Base-by-base conservation (phyloP, 2,797 vertebrate species). In the Oreortyx pictus region DNA sequence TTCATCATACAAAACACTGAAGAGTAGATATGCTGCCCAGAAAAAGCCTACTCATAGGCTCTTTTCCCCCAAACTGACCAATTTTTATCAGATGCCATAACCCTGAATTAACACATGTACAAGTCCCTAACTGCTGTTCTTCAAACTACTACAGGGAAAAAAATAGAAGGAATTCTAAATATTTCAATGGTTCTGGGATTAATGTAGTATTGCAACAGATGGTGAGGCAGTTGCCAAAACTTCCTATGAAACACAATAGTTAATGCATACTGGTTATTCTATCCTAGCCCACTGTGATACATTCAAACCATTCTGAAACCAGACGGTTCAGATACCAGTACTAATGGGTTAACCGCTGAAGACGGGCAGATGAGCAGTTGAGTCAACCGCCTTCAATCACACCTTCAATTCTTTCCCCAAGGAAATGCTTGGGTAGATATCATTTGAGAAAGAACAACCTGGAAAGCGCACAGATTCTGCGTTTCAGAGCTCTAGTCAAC, bases 151-250 rank as follows among this genome's bases (percentile, higher is more conserved):
- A 62, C 90, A 31, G 18, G 66, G 23, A 52, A 79, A 79, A 86
- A 71, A 59, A 13, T 68, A 29, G 64, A 71, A 71, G 41, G 72
- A 90, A 81, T 88, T n/a, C 62, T 59, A 80, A 87, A 64, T 54
- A 87, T 70, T 86, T 85, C 54, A 52, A 59, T 78, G 68, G 33
- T 52, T 46, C 68, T 72, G 59, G 54, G 72, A 86, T 64, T 59
- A 74, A 64, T 6, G 68, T 23, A 72, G 27, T 86, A 44, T 90
- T 92, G 67, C 77, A 71, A 94, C 81, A 90, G 49, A 90, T 14
- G 18, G 73, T 3, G 15, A 79, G n/a, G 59, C 77, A 90, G 59
- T 50, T 88, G 64, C 88, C 84, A 88, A 88, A 81, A 82, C 82
- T 62, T 62, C 82, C 59, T 59, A 82, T 5, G 39, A 79, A 74